Conservation (phyloP, 2,888 invertebrate species). For the Melangyna quadrimaculata region DNA sequence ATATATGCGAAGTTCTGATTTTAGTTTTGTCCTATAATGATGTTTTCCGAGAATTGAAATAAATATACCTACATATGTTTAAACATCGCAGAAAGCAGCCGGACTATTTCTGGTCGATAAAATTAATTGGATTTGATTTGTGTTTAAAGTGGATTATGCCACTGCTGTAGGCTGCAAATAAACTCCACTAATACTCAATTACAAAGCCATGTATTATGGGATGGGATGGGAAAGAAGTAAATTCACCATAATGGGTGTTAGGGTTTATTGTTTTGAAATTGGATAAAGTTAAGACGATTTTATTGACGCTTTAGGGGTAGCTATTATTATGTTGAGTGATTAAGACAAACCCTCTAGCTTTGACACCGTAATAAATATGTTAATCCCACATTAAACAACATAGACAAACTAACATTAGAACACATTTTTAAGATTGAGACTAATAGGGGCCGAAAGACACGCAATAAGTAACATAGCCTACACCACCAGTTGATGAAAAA, state of each 20-base stretch:
- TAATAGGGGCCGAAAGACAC: no score
- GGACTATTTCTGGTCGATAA: conserved; percentile 51
- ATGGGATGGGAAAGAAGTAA: background rate
- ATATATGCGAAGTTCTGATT: background rate
- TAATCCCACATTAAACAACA: background rate
- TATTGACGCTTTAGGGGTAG: background rate
- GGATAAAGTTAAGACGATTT: background rate
- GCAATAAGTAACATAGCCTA: background rate
- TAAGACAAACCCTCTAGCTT: background rate
- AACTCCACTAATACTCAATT: background rate
- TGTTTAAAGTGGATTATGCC: conserved; percentile 38
- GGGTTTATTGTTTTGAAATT: background rate
- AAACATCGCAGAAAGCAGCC: background rate
- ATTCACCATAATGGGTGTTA: background rate
- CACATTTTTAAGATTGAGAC: background rate
- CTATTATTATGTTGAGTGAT: background rate
- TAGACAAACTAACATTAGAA: background rate
- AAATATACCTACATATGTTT: no score
- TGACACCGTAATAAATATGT: background rate
- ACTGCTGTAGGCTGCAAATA: conserved; percentile 7
- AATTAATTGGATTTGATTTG: conserved; percentile 48
- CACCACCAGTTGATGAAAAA: no score
- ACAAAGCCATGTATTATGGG: no score
- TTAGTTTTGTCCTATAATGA: background rate
- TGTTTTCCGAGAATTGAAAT: background rate